A percentile compares a stretch with the other conserved stretches of the same genome.
Evolutionary conservation across 2,888 invertebrate species (phyloP).

Genomic region (Pegoplata infirma): DNA sequence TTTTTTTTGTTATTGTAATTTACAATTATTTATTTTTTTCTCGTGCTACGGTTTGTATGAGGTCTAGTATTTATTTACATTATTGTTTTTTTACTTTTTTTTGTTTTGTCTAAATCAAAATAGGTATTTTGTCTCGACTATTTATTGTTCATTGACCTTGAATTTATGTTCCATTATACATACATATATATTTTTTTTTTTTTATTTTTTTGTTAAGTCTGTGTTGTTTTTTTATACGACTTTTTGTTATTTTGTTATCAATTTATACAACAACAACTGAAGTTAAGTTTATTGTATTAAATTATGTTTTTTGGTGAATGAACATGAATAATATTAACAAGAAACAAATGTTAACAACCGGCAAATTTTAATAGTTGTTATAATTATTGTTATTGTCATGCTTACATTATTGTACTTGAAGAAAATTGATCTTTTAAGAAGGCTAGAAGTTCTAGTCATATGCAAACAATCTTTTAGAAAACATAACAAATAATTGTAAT

Average conservation of each 20-base stretch:
- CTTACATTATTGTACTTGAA: conserved; percentile 2
- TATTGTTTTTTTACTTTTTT: neutral
- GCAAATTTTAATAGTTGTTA: conserved; percentile 18
- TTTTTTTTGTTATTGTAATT: conserved; percentile 11
- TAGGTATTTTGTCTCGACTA: neutral
- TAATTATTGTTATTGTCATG: too few relatives aligned
- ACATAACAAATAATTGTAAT: too few relatives aligned
- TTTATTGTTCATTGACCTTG: conserved; percentile 51
- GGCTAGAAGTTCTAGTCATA: too few relatives aligned
- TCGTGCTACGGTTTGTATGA: neutral
- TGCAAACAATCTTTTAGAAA: too few relatives aligned
- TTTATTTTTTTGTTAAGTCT: too few relatives aligned
- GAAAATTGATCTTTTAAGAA: too few relatives aligned
- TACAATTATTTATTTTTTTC: neutral
- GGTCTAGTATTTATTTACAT: neutral
- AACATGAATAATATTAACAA: neutral
- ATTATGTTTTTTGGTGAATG: neutral
- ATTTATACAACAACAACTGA: conserved; percentile 8
- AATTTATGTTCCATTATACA: conserved; percentile 37
- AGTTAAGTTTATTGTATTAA: neutral
- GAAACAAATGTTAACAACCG: conserved; percentile 16
- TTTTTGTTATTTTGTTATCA: conserved; percentile 10
- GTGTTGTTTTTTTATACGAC: conserved; percentile 9
- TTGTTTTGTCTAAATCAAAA: conserved; percentile 3
- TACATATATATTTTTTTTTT: too few relatives aligned